phyloP scores from a whole-genome alignment of 2,113 vertebrate species.

The Rhinolophus ferrumequinum region DNA sequence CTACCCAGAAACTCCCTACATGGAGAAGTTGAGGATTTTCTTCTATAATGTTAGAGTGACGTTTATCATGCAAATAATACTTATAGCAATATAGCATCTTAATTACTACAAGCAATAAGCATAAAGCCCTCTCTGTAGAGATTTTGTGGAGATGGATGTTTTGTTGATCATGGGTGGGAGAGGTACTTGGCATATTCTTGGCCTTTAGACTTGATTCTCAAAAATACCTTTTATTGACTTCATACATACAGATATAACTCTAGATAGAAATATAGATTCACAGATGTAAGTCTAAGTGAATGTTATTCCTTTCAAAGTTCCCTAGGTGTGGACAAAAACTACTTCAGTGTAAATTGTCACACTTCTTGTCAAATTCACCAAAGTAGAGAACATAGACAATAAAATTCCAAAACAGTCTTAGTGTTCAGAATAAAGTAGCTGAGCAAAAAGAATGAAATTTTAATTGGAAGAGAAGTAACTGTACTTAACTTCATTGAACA shows the following conservation, averaged over 20 bases:
- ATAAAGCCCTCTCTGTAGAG: neutral
- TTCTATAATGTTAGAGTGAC: neutral
- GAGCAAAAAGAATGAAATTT: neutral
- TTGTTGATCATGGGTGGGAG: neutral
- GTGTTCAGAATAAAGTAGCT: constrained; percentile 4
- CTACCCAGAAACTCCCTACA: neutral
- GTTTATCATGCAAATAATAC: neutral
- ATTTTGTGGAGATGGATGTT: neutral
- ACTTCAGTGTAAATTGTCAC: constrained; percentile 42
- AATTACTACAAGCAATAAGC: neutral
- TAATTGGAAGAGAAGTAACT: neutral
- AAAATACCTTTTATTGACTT: constrained; percentile 1
- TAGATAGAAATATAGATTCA: constrained; percentile 4
- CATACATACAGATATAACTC: neutral
- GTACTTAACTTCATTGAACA: neutral
- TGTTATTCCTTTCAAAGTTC: neutral
- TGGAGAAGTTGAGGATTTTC: neutral
- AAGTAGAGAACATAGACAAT: neutral
- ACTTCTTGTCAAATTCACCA: neutral
- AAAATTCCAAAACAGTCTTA: constrained; percentile 43
- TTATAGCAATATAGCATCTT: neutral
- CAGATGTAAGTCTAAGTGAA: constrained; percentile 20
- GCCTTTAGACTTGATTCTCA: constrained; percentile 13
- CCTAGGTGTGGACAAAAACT: constrained; percentile 9
- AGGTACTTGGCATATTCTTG: constrained; percentile 25